A percentile compares a stretch with the other conserved stretches of the same genome.
phyloP scores from a whole-genome alignment of 2,113 vertebrate species.

The Alaudala cheleensis region DNA sequence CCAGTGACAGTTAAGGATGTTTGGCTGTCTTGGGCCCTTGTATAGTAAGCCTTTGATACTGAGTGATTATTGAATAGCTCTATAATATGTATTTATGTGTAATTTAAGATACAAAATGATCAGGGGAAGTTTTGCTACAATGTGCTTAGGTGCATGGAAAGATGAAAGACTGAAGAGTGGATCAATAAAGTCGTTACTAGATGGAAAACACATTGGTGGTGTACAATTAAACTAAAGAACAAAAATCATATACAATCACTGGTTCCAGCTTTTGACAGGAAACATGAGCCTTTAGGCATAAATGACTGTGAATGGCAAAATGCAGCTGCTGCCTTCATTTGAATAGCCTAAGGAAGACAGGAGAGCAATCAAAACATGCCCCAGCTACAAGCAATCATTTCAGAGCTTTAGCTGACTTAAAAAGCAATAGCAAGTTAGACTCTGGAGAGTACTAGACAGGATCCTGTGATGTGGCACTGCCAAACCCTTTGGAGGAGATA shows the following conservation, averaged over 20 bases:
- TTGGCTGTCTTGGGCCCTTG: neutral
- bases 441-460: constrained; percentile 21
- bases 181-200: constrained; percentile 55
- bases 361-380: constrained; percentile 35
- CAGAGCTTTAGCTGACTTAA: neutral
- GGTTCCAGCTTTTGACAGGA: constrained; percentile 56
- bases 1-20: neutral
- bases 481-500: neutral
- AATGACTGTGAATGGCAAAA: constrained; percentile 46
- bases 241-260: constrained; percentile 40
- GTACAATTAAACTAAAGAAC: constrained; percentile 14
- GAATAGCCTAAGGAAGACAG: constrained; percentile 46
- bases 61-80: neutral
- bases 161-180: constrained; percentile 8
- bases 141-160: neutral
- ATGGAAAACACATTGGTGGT: constrained; percentile 37
- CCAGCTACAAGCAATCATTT: constrained; percentile 27
- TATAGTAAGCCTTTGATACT: neutral
- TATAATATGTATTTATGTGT: constrained; percentile 6
- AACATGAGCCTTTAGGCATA: constrained; percentile 54
- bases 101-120: constrained; percentile 24
- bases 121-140: neutral
- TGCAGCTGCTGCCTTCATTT: constrained; percentile 61
- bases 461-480: neutral
- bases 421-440: neutral